A percentile compares a stretch with the other conserved stretches of the same genome.
Conservation (phyloP, 2,113 vertebrate species). For the Bubo bubo region DNA sequence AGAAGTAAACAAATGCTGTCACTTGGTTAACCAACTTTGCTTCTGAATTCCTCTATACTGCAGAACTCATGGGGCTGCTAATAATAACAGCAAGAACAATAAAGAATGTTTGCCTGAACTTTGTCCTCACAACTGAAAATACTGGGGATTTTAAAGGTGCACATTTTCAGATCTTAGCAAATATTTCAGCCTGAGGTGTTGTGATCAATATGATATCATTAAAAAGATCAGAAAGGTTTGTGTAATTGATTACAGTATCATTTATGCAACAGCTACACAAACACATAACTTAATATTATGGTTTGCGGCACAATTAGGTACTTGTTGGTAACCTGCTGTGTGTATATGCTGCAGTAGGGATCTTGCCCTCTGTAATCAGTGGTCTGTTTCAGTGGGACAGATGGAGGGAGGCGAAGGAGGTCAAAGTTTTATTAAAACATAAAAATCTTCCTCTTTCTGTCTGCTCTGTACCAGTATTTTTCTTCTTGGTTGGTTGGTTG, state of each 20-base stretch:
- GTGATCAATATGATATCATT: neutral
- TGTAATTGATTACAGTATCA: fast-evolving
- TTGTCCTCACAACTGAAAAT: neutral
- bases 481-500: neutral
- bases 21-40: neutral
- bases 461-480: neutral
- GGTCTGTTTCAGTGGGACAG: neutral
- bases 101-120: neutral
- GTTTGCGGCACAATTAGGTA: neutral
- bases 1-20: neutral
- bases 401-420: fast-evolving
- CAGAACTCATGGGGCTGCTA: neutral
- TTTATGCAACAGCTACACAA: neutral
- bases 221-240: neutral
- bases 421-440: neutral
- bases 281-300: fast-evolving
- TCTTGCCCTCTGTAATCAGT: no score
- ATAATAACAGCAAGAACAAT: neutral
- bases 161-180: neutral
- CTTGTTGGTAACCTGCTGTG: neutral
- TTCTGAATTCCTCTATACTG: neutral
- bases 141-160: neutral
- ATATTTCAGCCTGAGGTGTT: neutral
- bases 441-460: neutral
- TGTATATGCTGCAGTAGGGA: neutral